Evolutionary conservation across 2,888 invertebrate species (phyloP).

Genomic region (Coelinius sp.): DNA sequence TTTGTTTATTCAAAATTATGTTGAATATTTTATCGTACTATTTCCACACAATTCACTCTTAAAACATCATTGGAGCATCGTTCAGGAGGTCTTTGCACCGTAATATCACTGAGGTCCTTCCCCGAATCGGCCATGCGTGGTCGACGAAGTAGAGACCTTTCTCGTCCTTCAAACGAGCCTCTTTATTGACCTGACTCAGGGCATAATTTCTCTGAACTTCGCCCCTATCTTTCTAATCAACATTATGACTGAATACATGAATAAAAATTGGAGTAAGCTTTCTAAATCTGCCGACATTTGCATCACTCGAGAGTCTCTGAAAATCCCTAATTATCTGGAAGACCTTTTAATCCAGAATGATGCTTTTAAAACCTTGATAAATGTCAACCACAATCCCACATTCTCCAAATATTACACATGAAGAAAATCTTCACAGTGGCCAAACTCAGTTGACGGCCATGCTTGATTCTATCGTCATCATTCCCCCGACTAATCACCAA

Average conservation of each 20-base stretch:
- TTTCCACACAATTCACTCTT: constrained; percentile 12
- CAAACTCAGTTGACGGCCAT: constrained; percentile 48
- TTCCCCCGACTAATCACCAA: not conserved
- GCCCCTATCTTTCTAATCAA: not conserved
- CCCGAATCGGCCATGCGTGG: constrained; percentile 57
- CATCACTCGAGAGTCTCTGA: not conserved
- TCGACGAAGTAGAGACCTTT: constrained; percentile 31
- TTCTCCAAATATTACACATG: not conserved
- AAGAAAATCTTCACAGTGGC: constrained; percentile 11
- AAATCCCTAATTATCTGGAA: not conserved
- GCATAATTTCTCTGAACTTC: not conserved
- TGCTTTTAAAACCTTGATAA: not conserved
- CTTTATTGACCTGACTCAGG: constrained; percentile 30
- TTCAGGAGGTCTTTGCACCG: constrained; percentile 39
- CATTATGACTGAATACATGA: not conserved
- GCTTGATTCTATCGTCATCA: constrained; percentile 45
- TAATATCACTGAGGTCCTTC: constrained; percentile 28
- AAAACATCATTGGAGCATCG: not conserved
- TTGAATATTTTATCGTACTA: constrained; percentile 24
- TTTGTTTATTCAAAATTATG: not conserved
- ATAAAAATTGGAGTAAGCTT: not conserved
- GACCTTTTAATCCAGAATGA: not conserved
- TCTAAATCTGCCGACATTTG: not conserved
- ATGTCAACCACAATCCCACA: not conserved
- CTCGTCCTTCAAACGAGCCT: constrained; percentile 22